Base-by-base conservation (phyloP, 2,113 vertebrate genomes). In the Marmota monax region DNA sequence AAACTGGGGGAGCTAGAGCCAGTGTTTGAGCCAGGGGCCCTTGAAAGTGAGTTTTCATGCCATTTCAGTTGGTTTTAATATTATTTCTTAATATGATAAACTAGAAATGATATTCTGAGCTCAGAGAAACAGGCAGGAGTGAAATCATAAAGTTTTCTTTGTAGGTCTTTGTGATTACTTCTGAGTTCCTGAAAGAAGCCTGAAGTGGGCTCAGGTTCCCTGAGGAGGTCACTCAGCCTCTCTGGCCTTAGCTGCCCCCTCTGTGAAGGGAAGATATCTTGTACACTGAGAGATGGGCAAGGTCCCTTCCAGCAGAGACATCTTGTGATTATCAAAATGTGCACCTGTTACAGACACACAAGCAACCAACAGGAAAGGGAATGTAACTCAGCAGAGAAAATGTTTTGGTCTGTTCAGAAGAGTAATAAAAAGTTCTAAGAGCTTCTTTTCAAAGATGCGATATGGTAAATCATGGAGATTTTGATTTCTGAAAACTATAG, bases 1-100 rank as follows among this genome's bases (percentile, higher is more conserved):
- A 74, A 82, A 42, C 22, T 37, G n/a, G 13, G 51, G n/a, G 29
- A 58, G 9, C 16, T 0, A 2, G n/a, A 86, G 58, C 69, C 56
- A 25, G 6, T 7, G 29, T 69, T 34, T 96, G 87, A 97, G 97
- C 92, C 37, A 97, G 98, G 98, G 97, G 98, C 88, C 97, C 98
- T 98, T 88, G 96, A 94, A 45, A 48, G 18, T 45, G 92, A 63
- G 42, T 85, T 53, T 79, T 80, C 80, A 48, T 22, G 12, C 48
- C 32, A 34, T 48, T 39, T 53, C 67, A 18, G 23, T 78, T 70
- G 70, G 72, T 6, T 23, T 70, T 25, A 78, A 1, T n/a, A 18
- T 14, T 83, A 63, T 56, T 78, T 53, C 80, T 90, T 65, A 51
- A 9, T 42, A 16, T n/a, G 8, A n/a, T 72, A 67, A 73, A 91